phyloP scores from a whole-genome alignment of 2,113 vertebrate species.

The Alethe diademata region DNA sequence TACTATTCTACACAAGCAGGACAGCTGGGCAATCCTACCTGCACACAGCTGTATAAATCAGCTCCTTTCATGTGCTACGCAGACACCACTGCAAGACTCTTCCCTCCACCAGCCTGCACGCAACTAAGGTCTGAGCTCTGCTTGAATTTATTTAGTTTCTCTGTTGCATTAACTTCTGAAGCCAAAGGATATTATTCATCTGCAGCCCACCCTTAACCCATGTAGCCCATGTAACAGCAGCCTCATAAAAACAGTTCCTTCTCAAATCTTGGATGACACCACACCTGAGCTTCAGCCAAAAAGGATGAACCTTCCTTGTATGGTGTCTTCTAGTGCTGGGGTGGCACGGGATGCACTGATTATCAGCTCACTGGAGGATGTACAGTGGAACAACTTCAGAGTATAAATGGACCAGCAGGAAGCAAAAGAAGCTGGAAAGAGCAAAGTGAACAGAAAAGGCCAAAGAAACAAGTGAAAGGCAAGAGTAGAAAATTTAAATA shows the following conservation, averaged over 20 bases:
- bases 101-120: not conserved
- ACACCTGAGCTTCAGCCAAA: not conserved
- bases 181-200: not conserved
- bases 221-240: rapidly evolving
- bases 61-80: not conserved
- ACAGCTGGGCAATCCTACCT: not conserved
- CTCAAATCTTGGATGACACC: not conserved
- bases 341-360: not conserved
- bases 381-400: not conserved
- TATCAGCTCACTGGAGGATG: not conserved
- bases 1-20: not conserved
- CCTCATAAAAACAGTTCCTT: not conserved
- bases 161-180: not conserved
- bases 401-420: not conserved
- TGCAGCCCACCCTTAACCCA: not conserved
- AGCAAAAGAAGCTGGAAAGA: not conserved
- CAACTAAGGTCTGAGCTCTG: not conserved
- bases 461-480: not conserved
- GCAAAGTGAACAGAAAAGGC: not conserved
- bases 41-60: not conserved
- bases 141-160: not conserved
- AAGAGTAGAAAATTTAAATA: not conserved
- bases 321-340: not conserved
- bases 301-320: not conserved
- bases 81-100: not conserved